These are phyloP conservation scores for Itoplectis maculator DNA, from an alignment of 2,888 invertebrate genomes.

Conservation along the genomic window DNA sequence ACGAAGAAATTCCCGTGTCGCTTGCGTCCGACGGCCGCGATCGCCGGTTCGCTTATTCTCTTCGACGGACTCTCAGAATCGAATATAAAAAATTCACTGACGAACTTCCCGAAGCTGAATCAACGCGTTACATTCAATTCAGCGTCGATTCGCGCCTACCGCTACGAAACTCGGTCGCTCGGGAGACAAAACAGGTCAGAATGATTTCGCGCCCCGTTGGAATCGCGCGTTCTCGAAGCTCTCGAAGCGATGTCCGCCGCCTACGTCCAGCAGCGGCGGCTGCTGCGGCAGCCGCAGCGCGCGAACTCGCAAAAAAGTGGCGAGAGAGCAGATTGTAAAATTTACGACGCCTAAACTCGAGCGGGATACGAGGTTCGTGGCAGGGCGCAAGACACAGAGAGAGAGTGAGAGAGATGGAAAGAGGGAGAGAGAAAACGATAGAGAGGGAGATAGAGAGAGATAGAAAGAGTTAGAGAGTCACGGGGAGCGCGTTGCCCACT, in stretches of 20 bases:
- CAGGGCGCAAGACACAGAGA: slow-evolving; percentile 8
- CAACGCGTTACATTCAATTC: no score
- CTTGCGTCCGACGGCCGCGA: slow-evolving; percentile 20
- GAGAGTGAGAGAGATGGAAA: neutral
- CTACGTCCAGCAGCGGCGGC: neutral
- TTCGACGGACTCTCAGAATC: neutral
- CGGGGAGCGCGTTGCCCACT: neutral
- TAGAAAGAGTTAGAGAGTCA: no score
- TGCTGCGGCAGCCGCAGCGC: no score
- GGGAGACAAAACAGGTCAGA: neutral
- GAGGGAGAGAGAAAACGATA: neutral
- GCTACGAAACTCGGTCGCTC: neutral
- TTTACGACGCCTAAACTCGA: slow-evolving; percentile 74
- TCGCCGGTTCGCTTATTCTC: neutral
- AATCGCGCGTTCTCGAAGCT: neutral
- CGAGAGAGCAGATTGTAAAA: slow-evolving; percentile 70
- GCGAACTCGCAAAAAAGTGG: slow-evolving; percentile 46
- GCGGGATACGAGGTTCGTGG: slow-evolving; percentile 15
- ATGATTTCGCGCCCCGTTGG: neutral
- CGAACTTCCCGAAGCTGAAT: no score
- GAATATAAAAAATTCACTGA: no score
- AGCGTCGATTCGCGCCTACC: no score
- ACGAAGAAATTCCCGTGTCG: slow-evolving; percentile 2
- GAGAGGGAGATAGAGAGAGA: neutral
- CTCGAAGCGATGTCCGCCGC: neutral